phyloP scores from a whole-genome alignment of 1,140 invertebrate genomes.

The Cotesia vestalis region DNA sequence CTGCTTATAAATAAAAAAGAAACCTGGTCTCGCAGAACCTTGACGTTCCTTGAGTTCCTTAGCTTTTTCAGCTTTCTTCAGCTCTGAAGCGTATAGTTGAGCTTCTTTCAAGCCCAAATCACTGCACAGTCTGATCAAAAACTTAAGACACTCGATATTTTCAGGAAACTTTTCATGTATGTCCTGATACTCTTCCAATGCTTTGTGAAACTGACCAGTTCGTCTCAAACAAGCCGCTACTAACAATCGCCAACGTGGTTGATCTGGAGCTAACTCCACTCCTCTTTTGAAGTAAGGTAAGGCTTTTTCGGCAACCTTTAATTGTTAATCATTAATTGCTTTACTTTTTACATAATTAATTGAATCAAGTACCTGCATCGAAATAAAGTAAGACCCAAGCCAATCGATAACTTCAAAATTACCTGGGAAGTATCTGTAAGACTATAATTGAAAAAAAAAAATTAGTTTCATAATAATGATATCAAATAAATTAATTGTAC shows the following conservation, averaged over 20 bases:
- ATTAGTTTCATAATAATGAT: conserved; percentile 27
- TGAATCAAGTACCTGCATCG: conserved; percentile 75
- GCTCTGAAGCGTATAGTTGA: conserved; percentile 78
- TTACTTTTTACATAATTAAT: conserved; percentile 1
- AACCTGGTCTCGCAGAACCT: conserved; percentile 68
- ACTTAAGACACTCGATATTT: conserved; percentile 86
- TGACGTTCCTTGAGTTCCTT: conserved; percentile 74
- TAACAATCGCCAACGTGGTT: conserved; percentile 86
- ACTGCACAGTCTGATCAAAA: conserved; percentile 81
- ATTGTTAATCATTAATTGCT: neutral
- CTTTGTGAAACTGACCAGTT: conserved; percentile 85
- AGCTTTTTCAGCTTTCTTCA: conserved; percentile 85
- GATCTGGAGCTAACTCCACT: conserved; percentile 84
- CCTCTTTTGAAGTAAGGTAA: conserved; percentile 89
- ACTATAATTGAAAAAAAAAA: conserved; percentile 64
- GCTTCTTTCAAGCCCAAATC: conserved; percentile 86
- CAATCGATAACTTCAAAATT: conserved; percentile 91
- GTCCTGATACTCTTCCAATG: conserved; percentile 81
- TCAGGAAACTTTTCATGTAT: conserved; percentile 84
- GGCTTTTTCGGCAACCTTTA: conserved; percentile 82
- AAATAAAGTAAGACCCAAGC: conserved; percentile 90
- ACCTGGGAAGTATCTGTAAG: conserved; percentile 88
- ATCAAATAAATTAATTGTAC: conserved; percentile 40
- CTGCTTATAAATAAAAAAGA: conserved; percentile 7
- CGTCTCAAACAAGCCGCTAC: conserved; percentile 85